phyloP scores from a whole-genome alignment of 2,113 vertebrate genomes.

The Entosphenus tridentatus region DNA sequence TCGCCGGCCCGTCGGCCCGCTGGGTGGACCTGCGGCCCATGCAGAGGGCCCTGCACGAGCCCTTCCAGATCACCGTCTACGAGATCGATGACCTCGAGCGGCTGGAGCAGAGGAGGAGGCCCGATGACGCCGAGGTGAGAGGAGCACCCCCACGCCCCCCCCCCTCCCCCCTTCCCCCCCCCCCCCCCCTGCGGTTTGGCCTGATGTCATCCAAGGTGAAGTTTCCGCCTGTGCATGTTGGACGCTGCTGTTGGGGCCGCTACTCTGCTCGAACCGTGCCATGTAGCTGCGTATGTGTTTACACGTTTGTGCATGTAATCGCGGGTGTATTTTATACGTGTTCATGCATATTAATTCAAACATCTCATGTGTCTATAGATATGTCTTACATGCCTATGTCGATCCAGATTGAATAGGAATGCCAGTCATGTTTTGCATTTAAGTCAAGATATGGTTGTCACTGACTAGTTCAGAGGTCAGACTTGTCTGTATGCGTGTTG shows the following conservation, averaged over 20 bases:
- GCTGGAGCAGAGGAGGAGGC: conserved; percentile 46
- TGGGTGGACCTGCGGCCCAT: conserved; percentile 66
- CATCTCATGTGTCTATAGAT: no score
- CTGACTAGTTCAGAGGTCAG: no score
- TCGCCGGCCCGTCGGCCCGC: conserved; percentile 43
- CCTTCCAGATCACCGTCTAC: conserved; percentile 96
- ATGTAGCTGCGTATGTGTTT: neutral
- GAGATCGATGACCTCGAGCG: conserved; percentile 89
- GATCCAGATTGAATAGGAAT: no score
- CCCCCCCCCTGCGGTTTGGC: no score
- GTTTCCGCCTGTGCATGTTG: neutral
- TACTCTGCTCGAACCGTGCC: neutral
- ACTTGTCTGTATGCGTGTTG: no score
- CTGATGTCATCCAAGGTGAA: neutral
- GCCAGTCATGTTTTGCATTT: no score
- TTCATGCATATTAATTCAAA: no score
- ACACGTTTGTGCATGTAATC: neutral
- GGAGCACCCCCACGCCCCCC: no score
- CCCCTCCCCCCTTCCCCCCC: no score
- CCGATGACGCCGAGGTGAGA: conserved; percentile 40
- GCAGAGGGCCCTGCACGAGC: conserved; percentile 36
- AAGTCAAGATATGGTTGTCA: no score
- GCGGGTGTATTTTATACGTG: no score
- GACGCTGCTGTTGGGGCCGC: neutral
- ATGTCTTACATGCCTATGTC: no score